Evolutionary conservation across 2,797 vertebrate species (phyloP), one percentile per base, ranked within the genome.

Genomic region (Sparus aurata): DNA sequence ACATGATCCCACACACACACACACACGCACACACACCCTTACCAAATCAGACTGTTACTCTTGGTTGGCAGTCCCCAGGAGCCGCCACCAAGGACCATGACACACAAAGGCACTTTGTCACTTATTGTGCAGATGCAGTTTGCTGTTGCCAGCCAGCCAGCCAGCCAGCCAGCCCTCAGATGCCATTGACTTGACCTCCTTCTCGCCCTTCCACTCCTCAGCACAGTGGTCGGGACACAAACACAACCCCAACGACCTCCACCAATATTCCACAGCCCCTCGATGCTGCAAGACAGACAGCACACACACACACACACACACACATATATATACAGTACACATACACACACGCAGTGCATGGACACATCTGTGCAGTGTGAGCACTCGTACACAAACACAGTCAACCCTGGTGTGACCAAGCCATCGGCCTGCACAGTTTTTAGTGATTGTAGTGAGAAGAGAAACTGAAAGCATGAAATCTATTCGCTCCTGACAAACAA

Each of bases 1-100:
- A 92, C 86, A 87, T 85, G 75, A 82, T 85, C 79, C 77, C 50
- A 80, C 78, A 77, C 12, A 77, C 8, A 84, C 77, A 82, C 82
- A 38, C 15, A 80, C 74, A 53, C 59, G 74, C 63, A 75, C 75
- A 77, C 68, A 77, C 80, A 86, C 71, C 49, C 79, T 83, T 83
- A 93, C 90, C 90, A 91, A 93, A 92, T 89, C 89, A 92, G 94
- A 94, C 93, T 94, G 93, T 95, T 94, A 95, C 94, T 91, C 83
- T 86, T 89, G 92, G 91, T 86, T 63, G 86, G 87, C 78, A 62
- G 86, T 59, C 80, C 73, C 74, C 75, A 54, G 79, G 87, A 85
- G 80, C 84, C 23, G 85, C 89, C 80, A 79, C 86, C 87, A 78
- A 92, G 88, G 81, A 92, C 86, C 86, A 83, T 43, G 62, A 93